These are phyloP conservation scores for Pseudorectes ferrugineus DNA, from an alignment of 2,113 vertebrate species.

Conservation along the genomic window DNA sequence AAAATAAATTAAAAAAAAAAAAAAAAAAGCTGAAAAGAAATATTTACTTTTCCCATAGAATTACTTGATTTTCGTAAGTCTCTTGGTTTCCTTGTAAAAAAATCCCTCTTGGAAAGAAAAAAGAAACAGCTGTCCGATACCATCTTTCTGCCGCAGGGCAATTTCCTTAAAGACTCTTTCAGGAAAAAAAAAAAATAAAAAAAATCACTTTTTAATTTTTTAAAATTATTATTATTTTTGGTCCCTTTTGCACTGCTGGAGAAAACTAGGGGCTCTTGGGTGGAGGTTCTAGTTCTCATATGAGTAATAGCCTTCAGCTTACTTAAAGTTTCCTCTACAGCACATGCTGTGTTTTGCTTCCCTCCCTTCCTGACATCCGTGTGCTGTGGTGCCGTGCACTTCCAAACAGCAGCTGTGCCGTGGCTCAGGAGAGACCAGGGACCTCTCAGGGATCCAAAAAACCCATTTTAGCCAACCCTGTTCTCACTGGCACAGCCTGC, in stretches of 20 bases:
- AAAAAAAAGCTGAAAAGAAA: neutral
- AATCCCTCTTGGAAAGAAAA: neutral
- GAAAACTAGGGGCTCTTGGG: neutral
- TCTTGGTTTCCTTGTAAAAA: neutral
- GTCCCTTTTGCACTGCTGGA: neutral
- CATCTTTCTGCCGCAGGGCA: neutral
- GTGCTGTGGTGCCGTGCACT: neutral
- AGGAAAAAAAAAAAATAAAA: neutral
- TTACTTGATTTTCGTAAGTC: neutral
- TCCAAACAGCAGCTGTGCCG: conserved; percentile 1
- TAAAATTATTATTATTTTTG: neutral
- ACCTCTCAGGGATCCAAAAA: neutral
- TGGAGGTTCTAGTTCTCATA: conserved; percentile 19
- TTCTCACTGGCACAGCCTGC: neutral
- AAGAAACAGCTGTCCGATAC: neutral
- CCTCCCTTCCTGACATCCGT: neutral
- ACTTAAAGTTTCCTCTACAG: conserved; percentile 40
- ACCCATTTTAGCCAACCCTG: neutral
- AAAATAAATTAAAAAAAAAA: neutral
- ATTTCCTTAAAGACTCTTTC: neutral
- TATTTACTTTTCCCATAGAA: neutral
- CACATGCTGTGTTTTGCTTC: conserved; percentile 1
- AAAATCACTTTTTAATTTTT: too few species aligned
- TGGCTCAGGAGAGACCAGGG: neutral
- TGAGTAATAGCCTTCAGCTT: conserved; percentile 34